Evolutionary conservation across 2,113 vertebrate genomes (phyloP).

Genomic region (Seriola quinqueradiata): DNA sequence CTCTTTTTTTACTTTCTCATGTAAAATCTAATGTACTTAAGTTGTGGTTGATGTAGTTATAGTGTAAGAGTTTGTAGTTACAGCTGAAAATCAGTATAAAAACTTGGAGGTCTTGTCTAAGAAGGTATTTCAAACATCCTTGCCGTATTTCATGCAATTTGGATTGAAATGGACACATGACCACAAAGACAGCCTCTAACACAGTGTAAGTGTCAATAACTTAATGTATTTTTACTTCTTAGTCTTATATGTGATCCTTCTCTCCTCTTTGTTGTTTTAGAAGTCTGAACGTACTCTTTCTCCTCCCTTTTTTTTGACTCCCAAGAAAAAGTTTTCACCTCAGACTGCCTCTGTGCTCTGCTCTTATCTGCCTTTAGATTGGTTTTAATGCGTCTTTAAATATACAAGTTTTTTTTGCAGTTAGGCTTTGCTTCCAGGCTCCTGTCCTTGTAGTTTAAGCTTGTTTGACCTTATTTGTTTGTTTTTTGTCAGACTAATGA

Average conservation of each 20-base stretch:
- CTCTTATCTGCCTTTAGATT: background rate
- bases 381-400: background rate
- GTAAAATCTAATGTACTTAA: no score
- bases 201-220: conserved; percentile 48
- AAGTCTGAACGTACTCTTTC: conserved; percentile 30
- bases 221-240: conserved; percentile 2
- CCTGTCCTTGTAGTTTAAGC: background rate
- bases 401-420: conserved; percentile 11
- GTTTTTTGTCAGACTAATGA: background rate
- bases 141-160: conserved; percentile 24
- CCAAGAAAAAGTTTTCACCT: conserved; percentile 2
- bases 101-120: background rate
- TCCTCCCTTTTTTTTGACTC: background rate
- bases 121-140: conserved; percentile 3
- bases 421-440: background rate
- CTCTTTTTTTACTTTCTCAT: background rate
- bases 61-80: background rate
- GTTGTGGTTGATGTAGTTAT: background rate
- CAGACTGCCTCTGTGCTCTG: background rate
- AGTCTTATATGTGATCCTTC: conserved; percentile 6
- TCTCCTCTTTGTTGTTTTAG: background rate
- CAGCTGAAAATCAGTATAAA: background rate
- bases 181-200: conserved; percentile 24
- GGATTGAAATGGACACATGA: conserved; percentile 13
- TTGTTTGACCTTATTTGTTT: background rate